phyloP scores from a whole-genome alignment of 2,888 invertebrate species.

The Parnassius apollo region DNA sequence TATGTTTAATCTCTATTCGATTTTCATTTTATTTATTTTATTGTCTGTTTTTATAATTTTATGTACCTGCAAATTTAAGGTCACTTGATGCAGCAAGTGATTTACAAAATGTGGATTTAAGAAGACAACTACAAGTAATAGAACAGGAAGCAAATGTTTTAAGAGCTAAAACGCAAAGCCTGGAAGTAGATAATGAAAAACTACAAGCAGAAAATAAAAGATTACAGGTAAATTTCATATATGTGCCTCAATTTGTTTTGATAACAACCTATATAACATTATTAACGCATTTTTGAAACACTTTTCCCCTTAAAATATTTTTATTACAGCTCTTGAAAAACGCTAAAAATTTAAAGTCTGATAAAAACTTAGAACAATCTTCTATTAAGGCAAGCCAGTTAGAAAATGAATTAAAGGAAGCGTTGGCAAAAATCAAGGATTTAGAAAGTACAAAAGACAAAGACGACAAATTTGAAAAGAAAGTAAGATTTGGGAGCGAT shows the following conservation, averaged over 20 bases:
- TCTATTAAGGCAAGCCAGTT: conserved; percentile 82
- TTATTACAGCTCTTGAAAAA: conserved; percentile 75
- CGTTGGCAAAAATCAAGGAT: conserved; percentile 80
- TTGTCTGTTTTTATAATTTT: conserved; percentile 10
- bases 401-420: conserved; percentile 83
- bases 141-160: conserved; percentile 88
- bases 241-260: too few species aligned
- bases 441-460: conserved; percentile 67
- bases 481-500: conserved; percentile 70
- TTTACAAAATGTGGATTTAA: conserved; percentile 85
- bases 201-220: conserved; percentile 87
- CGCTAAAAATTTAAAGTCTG: conserved; percentile 75
- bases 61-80: conserved; percentile 50
- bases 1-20: not conserved
- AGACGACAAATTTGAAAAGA: conserved; percentile 77
- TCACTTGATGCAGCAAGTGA: conserved; percentile 81
- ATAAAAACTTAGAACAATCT: conserved; percentile 80
- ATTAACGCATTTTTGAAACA: not conserved
- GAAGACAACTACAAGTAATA: conserved; percentile 87
- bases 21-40: conserved; percentile 12
- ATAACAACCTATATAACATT: not conserved
- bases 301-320: conserved; percentile 3
- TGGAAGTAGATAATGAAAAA: conserved; percentile 90
- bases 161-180: conserved; percentile 83
- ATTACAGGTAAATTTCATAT: conserved; percentile 70